Evolutionary conservation across 2,797 vertebrate genomes (phyloP), one percentile per base, ranked within the genome.

Genomic region (Carapus acus): DNA sequence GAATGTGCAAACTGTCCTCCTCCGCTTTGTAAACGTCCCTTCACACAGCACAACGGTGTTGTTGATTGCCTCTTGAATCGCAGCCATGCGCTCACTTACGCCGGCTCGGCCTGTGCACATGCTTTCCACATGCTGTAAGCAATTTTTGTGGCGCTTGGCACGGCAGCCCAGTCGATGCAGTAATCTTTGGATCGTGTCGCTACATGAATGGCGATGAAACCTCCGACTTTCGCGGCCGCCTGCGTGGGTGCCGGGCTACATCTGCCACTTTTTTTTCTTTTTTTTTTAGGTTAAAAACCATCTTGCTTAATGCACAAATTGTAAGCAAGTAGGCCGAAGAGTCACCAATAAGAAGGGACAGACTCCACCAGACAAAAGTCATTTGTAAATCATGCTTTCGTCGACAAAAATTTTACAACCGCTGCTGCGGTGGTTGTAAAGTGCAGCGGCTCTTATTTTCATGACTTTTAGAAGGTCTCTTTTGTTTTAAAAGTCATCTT

Each of bases 111-210:
- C 71, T 67, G 77, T 43, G 44, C 42, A 65, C 83, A 88, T 89
- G 86, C 81, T 80, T 89, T 90, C 87, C 87, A 83, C 81, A 85
- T 85, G 85, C 77, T 74, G 85, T 88, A 86, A 87, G 82, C 65
- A 70, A 49, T 85, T 77, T 75, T 72, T 87, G 81, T 70, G 78
- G 83, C 65, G 43, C 65, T 55, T 87, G 82, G 86, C 79, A 75
- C 19, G 65, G 49, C 64, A 41, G 71, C 69, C 43, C 57, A 71
- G 65, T 57, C 75, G 48, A 62, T 86, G 85, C 43, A 80, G 84
- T 88, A 82, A 87, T 86, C 67, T 67, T 76, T 87, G 87, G 86
- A 83, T 67, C 51, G 16, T 18, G 69, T 75, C 64, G 79, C 78
- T 77, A 66, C 79, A 74, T 78, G 83, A 84, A 83, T 83, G 82